Evolutionary conservation across 2,888 invertebrate genomes (phyloP).

Genomic region (Aphrophora alni): DNA sequence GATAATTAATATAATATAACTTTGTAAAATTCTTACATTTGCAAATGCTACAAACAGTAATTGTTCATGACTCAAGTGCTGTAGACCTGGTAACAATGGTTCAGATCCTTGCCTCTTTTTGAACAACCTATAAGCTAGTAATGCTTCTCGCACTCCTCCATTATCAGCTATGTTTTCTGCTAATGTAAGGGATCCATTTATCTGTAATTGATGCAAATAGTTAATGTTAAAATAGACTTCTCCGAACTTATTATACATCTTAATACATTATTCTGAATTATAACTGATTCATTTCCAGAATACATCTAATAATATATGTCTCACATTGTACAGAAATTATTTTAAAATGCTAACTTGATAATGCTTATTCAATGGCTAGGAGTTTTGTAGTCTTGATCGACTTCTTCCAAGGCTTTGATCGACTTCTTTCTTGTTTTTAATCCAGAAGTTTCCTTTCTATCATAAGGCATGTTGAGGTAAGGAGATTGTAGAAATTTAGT

Average conservation of each 20-base stretch:
- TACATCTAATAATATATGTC: too few relatives aligned
- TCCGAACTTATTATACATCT: neutral
- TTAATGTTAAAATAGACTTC: neutral
- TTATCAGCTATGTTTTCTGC: constrained; percentile 84
- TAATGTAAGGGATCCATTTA: constrained; percentile 59
- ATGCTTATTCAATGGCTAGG: too few relatives aligned
- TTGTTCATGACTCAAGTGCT: constrained; percentile 81
- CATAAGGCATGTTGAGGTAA: too few relatives aligned
- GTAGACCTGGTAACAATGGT: constrained; percentile 80
- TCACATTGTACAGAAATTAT: too few relatives aligned
- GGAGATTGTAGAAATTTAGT: too few relatives aligned
- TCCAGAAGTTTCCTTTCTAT: too few relatives aligned
- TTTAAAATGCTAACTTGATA: too few relatives aligned
- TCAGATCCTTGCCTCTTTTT: constrained; percentile 53
- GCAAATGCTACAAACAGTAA: constrained; percentile 95
- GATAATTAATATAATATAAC: neutral
- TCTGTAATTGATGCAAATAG: constrained; percentile 59
- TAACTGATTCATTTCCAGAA: neutral
- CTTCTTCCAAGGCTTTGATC: too few relatives aligned
- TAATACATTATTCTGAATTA: neutral
- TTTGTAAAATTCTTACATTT: constrained; percentile 65
- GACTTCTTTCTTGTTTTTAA: too few relatives aligned
- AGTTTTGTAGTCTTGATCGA: too few relatives aligned
- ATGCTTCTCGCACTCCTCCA: constrained; percentile 89
- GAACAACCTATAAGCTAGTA: constrained; percentile 72